Conservation (phyloP, 2,888 invertebrate genomes). For the Tricholauxania praeusta region DNA sequence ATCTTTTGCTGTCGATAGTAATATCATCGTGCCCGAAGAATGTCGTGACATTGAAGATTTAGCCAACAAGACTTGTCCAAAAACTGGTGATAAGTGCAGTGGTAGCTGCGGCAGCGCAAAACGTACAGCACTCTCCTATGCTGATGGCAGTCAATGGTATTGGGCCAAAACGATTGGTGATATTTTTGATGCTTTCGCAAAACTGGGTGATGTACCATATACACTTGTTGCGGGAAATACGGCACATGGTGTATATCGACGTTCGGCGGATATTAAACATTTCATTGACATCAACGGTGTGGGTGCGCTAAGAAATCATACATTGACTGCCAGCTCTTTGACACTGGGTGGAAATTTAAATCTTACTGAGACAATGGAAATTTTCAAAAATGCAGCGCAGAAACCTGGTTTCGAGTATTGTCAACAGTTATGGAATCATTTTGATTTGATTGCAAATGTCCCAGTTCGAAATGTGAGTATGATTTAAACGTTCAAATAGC, state of each 20-base stretch:
- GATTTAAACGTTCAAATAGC: too few species aligned
- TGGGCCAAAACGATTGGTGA: slow-evolving; percentile 57
- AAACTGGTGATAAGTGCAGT: slow-evolving; percentile 63
- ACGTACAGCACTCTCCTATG: slow-evolving; percentile 42
- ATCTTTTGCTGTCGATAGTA: slow-evolving; percentile 75
- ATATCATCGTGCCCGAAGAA: slow-evolving; percentile 66
- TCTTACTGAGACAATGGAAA: slow-evolving; percentile 70
- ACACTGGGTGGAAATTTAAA: slow-evolving; percentile 67
- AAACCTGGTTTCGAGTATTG: slow-evolving; percentile 72
- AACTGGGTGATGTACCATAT: slow-evolving; percentile 66
- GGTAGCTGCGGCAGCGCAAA: slow-evolving; percentile 55
- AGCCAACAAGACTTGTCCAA: slow-evolving; percentile 67
- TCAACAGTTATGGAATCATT: slow-evolving; percentile 68
- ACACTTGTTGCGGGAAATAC: slow-evolving; percentile 82
- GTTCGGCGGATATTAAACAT: slow-evolving; percentile 62
- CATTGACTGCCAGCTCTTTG: slow-evolving; percentile 54
- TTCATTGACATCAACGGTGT: slow-evolving; percentile 77
- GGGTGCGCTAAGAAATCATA: slow-evolving; percentile 70
- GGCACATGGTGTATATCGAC: slow-evolving; percentile 74
- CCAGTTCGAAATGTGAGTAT: slow-evolving; percentile 76
- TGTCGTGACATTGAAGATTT: slow-evolving; percentile 69
- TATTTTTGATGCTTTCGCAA: slow-evolving; percentile 62
- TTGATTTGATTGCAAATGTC: slow-evolving; percentile 76
- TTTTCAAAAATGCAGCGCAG: slow-evolving; percentile 66
- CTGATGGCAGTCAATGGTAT: slow-evolving; percentile 58